Evolutionary conservation across 1,140 invertebrate species (phyloP).

Genomic region (Tetraneura akinire): DNA sequence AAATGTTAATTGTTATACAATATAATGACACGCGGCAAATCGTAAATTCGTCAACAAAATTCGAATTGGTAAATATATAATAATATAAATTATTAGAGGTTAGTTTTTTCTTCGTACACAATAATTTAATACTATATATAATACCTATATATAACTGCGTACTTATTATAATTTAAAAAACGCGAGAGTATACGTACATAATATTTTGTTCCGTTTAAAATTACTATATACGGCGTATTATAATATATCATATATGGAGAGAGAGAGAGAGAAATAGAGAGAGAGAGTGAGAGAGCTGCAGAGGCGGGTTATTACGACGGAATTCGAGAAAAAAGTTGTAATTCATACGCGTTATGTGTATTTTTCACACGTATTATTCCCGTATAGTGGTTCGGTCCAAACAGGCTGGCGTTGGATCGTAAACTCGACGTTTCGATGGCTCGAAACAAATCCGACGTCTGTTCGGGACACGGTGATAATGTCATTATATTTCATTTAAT

Average conservation of each 20-base stretch:
- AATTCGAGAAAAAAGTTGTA: slow-evolving; percentile 14
- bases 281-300: not conserved
- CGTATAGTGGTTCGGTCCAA: not conserved
- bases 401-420: slow-evolving; percentile 35
- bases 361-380: slow-evolving; percentile 51
- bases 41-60: slow-evolving; percentile 14
- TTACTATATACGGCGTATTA: too few species aligned
- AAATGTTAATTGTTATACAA: too few species aligned
- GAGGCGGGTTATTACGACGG: too few species aligned
- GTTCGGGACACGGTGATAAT: slow-evolving; percentile 49
- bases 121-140: too few species aligned
- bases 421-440: slow-evolving; percentile 49
- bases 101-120: not conserved
- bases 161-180: not conserved
- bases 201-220: too few species aligned
- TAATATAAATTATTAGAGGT: not conserved
- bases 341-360: slow-evolving; percentile 28
- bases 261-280: not conserved
- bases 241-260: too few species aligned
- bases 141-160: too few species aligned
- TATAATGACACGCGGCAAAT: not conserved
- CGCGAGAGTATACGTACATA: not conserved
- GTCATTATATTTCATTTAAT: slow-evolving; percentile 48
- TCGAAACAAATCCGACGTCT: slow-evolving; percentile 51
- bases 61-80: not conserved